Percentiles rank a stretch among this genome's conserved stretches.
Evolutionary conservation across 2,888 invertebrate species (phyloP).

Genomic region (Phengaris arion): DNA sequence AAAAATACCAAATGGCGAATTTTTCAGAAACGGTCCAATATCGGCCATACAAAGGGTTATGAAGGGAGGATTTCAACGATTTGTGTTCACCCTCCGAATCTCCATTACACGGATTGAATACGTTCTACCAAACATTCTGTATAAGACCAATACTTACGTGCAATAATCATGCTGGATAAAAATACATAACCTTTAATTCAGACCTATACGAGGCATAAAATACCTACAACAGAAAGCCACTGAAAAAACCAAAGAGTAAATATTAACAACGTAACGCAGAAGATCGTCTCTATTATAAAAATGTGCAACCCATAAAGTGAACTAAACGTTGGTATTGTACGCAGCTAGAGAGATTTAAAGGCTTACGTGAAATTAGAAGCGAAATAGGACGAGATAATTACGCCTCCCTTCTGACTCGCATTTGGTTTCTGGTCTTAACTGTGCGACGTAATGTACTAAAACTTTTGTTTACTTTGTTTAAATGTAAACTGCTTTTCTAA

Average conservation of each 20-base stretch:
- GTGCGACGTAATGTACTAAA: slow-evolving; percentile 70
- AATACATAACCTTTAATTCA: too few species aligned
- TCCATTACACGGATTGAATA: too few species aligned
- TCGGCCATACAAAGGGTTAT: too few species aligned
- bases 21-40: too few species aligned
- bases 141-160: too few species aligned
- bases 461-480: slow-evolving; percentile 71
- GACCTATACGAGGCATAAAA: too few species aligned
- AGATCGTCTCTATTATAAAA: background rate
- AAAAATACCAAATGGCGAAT: too few species aligned
- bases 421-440: slow-evolving; percentile 57
- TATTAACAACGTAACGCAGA: background rate
- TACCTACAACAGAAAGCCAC: too few species aligned
- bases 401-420: slow-evolving; percentile 47
- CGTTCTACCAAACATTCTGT: too few species aligned
- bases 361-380: slow-evolving; percentile 72
- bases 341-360: slow-evolving; percentile 40
- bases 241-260: background rate
- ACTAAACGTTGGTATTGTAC: slow-evolving; percentile 12
- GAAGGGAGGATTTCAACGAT: too few species aligned
- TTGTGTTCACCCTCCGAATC: too few species aligned
- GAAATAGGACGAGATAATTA: slow-evolving; percentile 77
- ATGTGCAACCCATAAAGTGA: slow-evolving; percentile 2
- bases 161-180: too few species aligned
- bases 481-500: background rate